Evolutionary conservation across 2,797 vertebrate genomes (phyloP).

Genomic region (Lithobates sylvaticus): DNA sequence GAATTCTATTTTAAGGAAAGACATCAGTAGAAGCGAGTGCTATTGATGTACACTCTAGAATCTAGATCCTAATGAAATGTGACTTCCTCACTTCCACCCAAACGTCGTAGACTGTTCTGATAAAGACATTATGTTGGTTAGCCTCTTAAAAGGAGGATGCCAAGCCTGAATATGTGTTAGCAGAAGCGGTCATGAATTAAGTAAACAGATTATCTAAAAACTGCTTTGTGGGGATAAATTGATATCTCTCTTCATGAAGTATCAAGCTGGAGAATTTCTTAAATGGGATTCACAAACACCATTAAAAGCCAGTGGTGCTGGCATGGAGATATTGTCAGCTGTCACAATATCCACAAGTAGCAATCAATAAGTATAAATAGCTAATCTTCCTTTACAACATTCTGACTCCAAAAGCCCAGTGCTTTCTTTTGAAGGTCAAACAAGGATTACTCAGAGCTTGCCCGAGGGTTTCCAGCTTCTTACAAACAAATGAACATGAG

Average conservation of each 20-base stretch:
- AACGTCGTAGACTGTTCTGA: not conserved
- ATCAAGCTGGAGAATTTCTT: not conserved
- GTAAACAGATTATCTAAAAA: conserved; percentile 2
- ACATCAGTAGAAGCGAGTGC: too few species aligned
- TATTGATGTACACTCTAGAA: not conserved
- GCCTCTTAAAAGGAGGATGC: not conserved
- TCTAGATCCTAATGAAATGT: conserved; percentile 11
- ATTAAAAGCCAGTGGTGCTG: not conserved
- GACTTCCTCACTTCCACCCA: not conserved
- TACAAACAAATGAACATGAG: conserved; percentile 36
- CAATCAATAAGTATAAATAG: conserved; percentile 54
- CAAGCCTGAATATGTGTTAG: not conserved
- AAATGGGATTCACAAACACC: conserved; percentile 13
- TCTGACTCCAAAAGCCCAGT: conserved; percentile 2
- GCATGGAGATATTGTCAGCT: conserved; percentile 21
- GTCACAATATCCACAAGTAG: conserved; percentile 45
- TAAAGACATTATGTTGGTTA: not conserved
- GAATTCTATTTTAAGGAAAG: too few species aligned
- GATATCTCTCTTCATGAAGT: conserved; percentile 8
- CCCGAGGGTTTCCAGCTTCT: conserved; percentile 29
- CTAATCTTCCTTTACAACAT: conserved; percentile 49
- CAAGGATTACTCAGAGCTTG: conserved; percentile 37
- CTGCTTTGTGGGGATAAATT: not conserved
- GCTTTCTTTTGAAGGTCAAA: conserved; percentile 47
- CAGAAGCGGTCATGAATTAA: not conserved